Evolutionary conservation across 2,113 vertebrate species (phyloP).

Genomic region (Salvator merianae): DNA sequence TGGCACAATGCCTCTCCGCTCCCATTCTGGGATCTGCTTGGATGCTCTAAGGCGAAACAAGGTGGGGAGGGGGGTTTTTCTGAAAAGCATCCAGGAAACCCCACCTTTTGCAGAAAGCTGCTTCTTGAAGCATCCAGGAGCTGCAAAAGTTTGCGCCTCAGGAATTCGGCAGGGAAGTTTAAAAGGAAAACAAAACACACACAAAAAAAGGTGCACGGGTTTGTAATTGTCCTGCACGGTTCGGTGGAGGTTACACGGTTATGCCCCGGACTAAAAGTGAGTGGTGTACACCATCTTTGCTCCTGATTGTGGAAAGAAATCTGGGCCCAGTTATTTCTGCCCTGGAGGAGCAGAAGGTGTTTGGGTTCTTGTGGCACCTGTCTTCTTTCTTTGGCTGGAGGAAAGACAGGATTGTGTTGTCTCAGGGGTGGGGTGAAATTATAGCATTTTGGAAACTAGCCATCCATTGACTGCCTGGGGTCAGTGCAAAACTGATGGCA

Average conservation of each 20-base stretch:
- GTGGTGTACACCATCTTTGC: background rate
- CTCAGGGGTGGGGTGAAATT: too few species aligned
- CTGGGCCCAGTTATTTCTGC: background rate
- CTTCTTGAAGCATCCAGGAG: background rate
- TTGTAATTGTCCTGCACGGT: background rate
- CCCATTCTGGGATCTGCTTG: background rate
- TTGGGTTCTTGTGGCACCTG: too few species aligned
- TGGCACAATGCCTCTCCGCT: background rate
- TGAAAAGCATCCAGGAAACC: too few species aligned
- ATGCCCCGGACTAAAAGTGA: too few species aligned
- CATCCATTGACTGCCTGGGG: too few species aligned
- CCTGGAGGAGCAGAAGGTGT: background rate
- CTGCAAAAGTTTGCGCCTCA: background rate
- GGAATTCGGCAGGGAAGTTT: background rate
- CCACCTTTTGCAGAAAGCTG: background rate
- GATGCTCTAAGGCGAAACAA: background rate
- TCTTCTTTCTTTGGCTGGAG: too few species aligned
- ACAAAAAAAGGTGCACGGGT: background rate
- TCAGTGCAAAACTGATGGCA: too few species aligned
- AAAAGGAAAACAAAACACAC: too few species aligned
- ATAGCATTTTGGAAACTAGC: too few species aligned
- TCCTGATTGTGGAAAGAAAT: background rate
- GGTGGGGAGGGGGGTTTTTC: background rate
- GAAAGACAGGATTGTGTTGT: too few species aligned
- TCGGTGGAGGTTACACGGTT: background rate